phyloP scores from a whole-genome alignment of 2,113 vertebrate genomes.

The Potamarius usumacintae region DNA sequence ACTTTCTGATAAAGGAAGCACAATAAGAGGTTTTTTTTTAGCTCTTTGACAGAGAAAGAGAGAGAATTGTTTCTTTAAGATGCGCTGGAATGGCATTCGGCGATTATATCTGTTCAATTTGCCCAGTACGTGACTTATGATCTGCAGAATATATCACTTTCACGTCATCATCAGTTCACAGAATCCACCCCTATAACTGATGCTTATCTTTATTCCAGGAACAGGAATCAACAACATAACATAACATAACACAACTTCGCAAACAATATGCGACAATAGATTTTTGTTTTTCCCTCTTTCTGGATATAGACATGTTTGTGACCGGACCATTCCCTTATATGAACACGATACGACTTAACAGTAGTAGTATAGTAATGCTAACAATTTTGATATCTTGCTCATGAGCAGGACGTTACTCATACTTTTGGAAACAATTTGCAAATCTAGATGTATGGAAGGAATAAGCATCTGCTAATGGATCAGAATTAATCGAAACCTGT shows the following conservation, averaged over 20 bases:
- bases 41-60: background rate
- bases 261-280: background rate
- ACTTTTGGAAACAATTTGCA: background rate
- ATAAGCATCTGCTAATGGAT: background rate
- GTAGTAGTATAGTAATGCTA: background rate
- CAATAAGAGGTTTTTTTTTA: background rate
- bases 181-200: background rate
- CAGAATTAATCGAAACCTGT: background rate
- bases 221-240: background rate
- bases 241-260: background rate
- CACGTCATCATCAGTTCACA: background rate
- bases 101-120: background rate
- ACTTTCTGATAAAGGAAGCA: background rate
- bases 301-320: background rate
- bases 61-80: background rate
- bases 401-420: background rate
- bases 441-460: background rate
- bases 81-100: background rate
- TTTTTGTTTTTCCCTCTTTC: too few relatives aligned
- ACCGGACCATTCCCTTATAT: background rate
- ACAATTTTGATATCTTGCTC: background rate
- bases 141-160: background rate
- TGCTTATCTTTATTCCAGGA: background rate
- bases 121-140: background rate
- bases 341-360: background rate